Base-by-base conservation (phyloP, 2,888 invertebrate species). In the Heliconius cydno region DNA sequence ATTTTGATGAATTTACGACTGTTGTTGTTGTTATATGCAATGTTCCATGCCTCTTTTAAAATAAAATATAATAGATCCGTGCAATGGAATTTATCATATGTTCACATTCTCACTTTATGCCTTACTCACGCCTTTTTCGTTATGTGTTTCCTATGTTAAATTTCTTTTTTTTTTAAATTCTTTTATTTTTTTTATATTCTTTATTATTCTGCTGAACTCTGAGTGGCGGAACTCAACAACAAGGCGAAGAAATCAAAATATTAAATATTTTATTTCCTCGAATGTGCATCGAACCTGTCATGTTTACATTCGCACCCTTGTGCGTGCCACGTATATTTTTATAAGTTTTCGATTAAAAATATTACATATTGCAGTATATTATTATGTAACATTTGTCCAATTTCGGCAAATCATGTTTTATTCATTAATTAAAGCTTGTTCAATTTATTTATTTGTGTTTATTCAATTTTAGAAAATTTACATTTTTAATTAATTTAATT, bases 1-100 rank as follows among this genome's bases (percentile, higher is more conserved):
- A 70, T 70, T 70, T 70, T 70, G 70, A 70, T 46, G 70, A 41
- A 70, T 70, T 70, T 70, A 70, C 25, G 70, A 46, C 41, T 70
- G 70, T 68, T 67, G 67, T 67, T 67, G 15, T 22, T 15, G 52
- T n/a, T 34, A 10, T 22, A 38, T 22, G 34, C 34, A 5, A 70
- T 15, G 68, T n/a, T 52, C 46, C 15, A 46, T 46, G 13, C 6
- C 9, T 68, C 13, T n/a, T n/a, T 38, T 25, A 5, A 70, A 70
- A 65, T 7, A 30, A 41, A 46, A 70, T 25, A 7, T 46, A 15
- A 25, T 28, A 46, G 28, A 25, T 7, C 19, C 15, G 25, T 25
- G n/a, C 68, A 19, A 46, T 22, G 70, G 41, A 41, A 70, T 15
- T 41, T 41, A 13, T 41, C 15, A 41, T 70, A 12, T 68, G n/a